phyloP scores from a whole-genome alignment of 2,113 vertebrate species.

The Coturnix japonica region DNA sequence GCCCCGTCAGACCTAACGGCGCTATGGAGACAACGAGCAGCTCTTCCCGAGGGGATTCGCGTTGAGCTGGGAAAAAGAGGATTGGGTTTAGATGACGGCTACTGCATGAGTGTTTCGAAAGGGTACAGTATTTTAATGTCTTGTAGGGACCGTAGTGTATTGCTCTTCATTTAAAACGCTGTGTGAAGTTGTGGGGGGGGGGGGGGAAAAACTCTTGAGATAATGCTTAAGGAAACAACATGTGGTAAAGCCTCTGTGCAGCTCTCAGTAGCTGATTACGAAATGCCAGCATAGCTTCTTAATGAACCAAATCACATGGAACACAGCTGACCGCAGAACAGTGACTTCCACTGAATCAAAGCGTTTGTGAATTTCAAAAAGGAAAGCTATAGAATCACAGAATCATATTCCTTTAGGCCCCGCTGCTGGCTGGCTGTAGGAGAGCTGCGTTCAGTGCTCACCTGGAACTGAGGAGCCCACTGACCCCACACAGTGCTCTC shows the following conservation, averaged over 20 bases:
- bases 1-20: neutral
- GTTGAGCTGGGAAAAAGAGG: neutral
- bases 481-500: neutral
- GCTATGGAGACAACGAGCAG: neutral
- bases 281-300: neutral
- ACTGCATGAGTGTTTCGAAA: neutral
- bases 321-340: neutral
- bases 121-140: neutral
- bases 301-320: neutral
- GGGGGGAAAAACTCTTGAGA: neutral
- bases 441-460: slow-evolving; percentile 7
- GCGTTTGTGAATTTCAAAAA: neutral
- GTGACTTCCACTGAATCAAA: neutral
- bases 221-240: neutral
- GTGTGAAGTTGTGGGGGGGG: neutral
- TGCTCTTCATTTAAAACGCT: neutral
- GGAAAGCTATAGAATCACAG: neutral
- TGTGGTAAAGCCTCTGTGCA: neutral
- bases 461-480: neutral
- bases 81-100: neutral
- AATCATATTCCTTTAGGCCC: neutral
- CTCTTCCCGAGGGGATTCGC: neutral
- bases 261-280: neutral
- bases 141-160: neutral
- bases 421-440: neutral